Evolutionary conservation across 2,113 vertebrate genomes (phyloP), one percentile per base, ranked within the genome.

Genomic region (Choloepus hoffmanni): DNA sequence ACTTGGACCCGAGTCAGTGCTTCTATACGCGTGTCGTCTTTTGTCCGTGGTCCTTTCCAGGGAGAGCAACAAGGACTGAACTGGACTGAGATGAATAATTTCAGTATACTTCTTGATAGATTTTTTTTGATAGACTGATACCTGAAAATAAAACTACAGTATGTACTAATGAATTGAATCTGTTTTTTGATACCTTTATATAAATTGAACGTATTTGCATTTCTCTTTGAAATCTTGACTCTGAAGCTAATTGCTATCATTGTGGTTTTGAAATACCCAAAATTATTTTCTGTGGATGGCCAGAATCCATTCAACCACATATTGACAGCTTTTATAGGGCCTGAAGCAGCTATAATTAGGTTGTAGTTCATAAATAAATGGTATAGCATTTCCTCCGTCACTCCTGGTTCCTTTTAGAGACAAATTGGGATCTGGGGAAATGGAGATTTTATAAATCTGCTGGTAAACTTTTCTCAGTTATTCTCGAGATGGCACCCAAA

Each of bases 81-180:
- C 43, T 36, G 19, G 15, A 19, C 72, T 70, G n/a, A 63, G 33
- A 70, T 6, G 36, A 91, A 62, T 65, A 74, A 78, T 63, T 19
- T 19, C 67, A 53, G 73, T 89, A 23, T 16, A 26, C 87, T 63
- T 86, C 60, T 91, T 79, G 60, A 43, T n/a, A 74, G 67, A 15
- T 65, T 14, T 13, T 19, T 53, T 65, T 77, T 45, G 23, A 77
- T 28, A 94, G 58, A 33, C 58, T 15, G 21, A 73, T 60, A 10
- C 55, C 68, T 84, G 23, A 53, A 45, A 76, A 58, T 67, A 85
- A 86, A 90, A 73, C 76, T 36, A 55, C 3, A 68, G 11, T 63
- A 19, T 24, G 48, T 88, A 30, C 84, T 60, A 45, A 60, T n/a
- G 40, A 89, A 53, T 77, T 78, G 76, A 53, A 96, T 92, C 48